phyloP scores from a whole-genome alignment of 2,113 vertebrate genomes.

The Regulus satrapa region DNA sequence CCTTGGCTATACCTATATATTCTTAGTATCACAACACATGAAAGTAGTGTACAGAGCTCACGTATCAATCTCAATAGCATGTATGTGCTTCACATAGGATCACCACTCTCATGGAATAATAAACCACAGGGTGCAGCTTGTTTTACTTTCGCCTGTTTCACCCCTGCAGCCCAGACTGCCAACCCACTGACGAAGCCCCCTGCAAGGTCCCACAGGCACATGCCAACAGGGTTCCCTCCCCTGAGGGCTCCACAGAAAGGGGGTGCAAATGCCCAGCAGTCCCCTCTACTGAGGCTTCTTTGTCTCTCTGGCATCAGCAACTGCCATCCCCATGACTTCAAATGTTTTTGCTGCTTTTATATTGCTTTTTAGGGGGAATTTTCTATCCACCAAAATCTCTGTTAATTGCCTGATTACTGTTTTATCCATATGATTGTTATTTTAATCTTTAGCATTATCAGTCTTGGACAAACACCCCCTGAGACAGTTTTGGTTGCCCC shows the following conservation, averaged over 20 bases:
- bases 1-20: neutral
- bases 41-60: neutral
- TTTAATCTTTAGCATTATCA: neutral
- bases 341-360: neutral
- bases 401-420: neutral
- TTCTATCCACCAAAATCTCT: neutral
- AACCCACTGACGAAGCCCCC: neutral
- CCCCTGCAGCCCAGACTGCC: neutral
- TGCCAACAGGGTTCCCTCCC: accelerated
- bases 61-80: neutral
- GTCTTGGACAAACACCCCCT: neutral
- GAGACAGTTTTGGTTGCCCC: neutral
- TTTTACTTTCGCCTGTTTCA: neutral
- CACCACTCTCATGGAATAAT: neutral
- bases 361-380: neutral
- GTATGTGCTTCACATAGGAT: neutral
- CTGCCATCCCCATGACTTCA: neutral
- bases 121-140: neutral
- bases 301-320: neutral
- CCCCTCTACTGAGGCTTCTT: neutral
- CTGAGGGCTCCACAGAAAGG: neutral
- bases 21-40: neutral
- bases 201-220: neutral
- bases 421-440: neutral
- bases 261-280: neutral